phyloP scores from a whole-genome alignment of 2,888 invertebrate genomes.

The Gymnoscelis rufifasciata region DNA sequence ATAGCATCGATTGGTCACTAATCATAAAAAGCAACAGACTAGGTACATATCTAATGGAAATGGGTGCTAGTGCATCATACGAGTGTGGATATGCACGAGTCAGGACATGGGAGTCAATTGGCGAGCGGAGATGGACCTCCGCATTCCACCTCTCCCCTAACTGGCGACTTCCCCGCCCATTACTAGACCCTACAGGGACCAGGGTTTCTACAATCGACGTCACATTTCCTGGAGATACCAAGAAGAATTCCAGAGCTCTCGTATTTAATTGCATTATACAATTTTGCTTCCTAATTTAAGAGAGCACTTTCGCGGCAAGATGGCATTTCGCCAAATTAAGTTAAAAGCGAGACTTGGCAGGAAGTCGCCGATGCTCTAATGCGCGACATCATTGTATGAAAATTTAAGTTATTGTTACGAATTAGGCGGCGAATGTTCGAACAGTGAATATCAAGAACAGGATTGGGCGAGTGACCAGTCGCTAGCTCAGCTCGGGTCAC shows the following conservation, averaged over 20 bases:
- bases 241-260: too few species aligned
- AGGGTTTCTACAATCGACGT: too few species aligned
- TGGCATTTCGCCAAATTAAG: conserved; percentile 16
- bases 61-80: conserved; percentile 19
- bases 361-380: conserved; percentile 7
- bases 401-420: conserved; percentile 1
- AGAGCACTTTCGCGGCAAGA: background rate
- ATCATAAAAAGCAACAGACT: too few species aligned
- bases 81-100: conserved; percentile 16
- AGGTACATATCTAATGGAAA: conserved; percentile 10
- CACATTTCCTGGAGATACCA: too few species aligned
- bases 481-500: background rate
- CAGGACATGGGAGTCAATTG: conserved; percentile 31
- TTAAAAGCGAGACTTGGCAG: conserved; percentile 14
- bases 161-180: conserved; percentile 49
- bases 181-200: too few species aligned
- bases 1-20: too few species aligned
- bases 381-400: conserved; percentile 5
- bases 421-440: conserved; percentile 2
- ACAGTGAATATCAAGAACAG: background rate
- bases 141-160: conserved; percentile 56
- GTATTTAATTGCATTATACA: too few species aligned
- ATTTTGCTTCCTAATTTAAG: background rate
- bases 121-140: conserved; percentile 40
- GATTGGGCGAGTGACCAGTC: background rate